phyloP scores from a whole-genome alignment of 2,888 invertebrate species.

The Andricus curvator region DNA sequence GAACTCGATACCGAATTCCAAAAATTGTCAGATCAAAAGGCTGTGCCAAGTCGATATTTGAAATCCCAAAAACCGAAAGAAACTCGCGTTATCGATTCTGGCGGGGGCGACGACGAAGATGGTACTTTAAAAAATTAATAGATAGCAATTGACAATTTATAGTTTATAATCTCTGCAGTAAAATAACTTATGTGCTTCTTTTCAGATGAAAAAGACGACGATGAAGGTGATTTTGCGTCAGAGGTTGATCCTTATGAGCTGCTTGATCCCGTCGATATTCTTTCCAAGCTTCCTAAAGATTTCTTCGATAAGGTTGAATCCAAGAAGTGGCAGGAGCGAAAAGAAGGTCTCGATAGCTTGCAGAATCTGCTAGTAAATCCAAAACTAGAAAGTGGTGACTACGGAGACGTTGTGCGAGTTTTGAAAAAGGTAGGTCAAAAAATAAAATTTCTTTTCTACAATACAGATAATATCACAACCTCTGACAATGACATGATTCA shows the following conservation, averaged over 20 bases:
- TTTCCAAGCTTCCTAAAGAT: constrained; percentile 95
- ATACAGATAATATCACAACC: not conserved
- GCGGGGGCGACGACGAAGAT: constrained; percentile 80
- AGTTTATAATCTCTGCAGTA: not conserved
- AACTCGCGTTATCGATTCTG: constrained; percentile 80
- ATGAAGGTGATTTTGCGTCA: constrained; percentile 79
- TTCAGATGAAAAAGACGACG: constrained; percentile 81
- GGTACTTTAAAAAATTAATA: constrained; percentile 60
- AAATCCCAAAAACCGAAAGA: constrained; percentile 90
- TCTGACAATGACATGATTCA: too few relatives aligned
- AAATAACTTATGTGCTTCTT: constrained; percentile 18
- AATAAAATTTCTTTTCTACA: not conserved
- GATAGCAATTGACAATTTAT: not conserved
- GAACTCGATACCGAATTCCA: constrained; percentile 94
- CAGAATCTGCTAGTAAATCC: constrained; percentile 89
- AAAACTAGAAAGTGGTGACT: constrained; percentile 94
- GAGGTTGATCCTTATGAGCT: constrained; percentile 95
- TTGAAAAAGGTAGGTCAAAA: constrained; percentile 88
- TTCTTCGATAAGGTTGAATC: constrained; percentile 96
- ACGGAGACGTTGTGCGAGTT: constrained; percentile 91
- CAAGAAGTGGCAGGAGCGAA: constrained; percentile 98
- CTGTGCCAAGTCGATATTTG: constrained; percentile 86
- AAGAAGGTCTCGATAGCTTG: constrained; percentile 92
- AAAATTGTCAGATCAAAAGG: constrained; percentile 83
- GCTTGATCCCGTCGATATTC: constrained; percentile 94